These are phyloP conservation scores for Magallana angulata DNA, from an alignment of 1,140 invertebrate genomes.

Conservation along the genomic window DNA sequence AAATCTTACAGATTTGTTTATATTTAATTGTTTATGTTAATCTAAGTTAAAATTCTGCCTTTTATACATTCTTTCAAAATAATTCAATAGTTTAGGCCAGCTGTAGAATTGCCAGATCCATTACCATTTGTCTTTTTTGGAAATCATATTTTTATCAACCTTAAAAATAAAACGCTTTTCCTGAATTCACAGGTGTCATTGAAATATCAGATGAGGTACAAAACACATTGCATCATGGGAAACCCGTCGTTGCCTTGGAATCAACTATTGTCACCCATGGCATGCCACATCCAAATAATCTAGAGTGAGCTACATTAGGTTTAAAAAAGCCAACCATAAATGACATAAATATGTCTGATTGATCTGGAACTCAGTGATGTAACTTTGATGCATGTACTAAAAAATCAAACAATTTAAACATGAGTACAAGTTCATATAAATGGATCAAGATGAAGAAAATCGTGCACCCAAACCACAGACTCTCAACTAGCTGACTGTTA, in stretches of 20 bases:
- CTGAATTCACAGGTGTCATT: conserved; percentile 62
- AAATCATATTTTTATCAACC: too few relatives aligned
- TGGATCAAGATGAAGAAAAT: too few relatives aligned
- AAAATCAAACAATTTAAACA: too few relatives aligned
- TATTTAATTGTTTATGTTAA: too few relatives aligned
- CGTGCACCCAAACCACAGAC: too few relatives aligned
- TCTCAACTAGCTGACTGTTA: too few relatives aligned
- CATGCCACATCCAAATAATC: conserved; percentile 96
- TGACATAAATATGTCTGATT: neutral
- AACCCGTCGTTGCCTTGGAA: conserved; percentile 95
- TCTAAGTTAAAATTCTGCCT: too few relatives aligned
- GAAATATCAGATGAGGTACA: conserved; percentile 71
- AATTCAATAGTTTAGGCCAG: neutral
- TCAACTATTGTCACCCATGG: conserved; percentile 99
- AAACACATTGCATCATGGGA: conserved; percentile 70
- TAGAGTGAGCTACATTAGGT: conserved; percentile 81
- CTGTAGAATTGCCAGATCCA: neutral
- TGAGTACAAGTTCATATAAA: too few relatives aligned
- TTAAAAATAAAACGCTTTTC: too few relatives aligned
- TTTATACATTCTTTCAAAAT: neutral
- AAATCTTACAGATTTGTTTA: too few relatives aligned
- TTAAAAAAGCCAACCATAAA: too few relatives aligned
- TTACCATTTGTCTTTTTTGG: too few relatives aligned
- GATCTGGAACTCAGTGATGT: neutral
- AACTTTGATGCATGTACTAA: neutral